A percentile compares a stretch with the other conserved stretches of the same genome.
These are phyloP conservation scores for Brachyhypopomus occidentalis DNA, from an alignment of 2,113 vertebrate genomes.

Conservation along the genomic window DNA sequence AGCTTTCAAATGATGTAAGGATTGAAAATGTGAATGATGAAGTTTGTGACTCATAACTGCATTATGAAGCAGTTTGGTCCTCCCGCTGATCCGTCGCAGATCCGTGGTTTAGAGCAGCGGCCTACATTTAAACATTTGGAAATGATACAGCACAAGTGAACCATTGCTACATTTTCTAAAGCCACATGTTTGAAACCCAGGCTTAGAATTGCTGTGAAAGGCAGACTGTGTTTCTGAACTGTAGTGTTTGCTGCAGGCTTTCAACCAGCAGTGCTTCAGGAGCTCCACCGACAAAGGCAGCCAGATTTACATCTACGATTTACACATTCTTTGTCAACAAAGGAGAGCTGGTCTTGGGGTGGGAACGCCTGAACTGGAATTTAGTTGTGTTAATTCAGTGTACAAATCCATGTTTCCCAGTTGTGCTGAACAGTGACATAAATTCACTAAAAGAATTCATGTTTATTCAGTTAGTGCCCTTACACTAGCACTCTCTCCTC, in stretches of 20 bases:
- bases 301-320: background rate
- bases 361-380: background rate
- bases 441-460: background rate
- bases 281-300: background rate
- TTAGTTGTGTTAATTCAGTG: background rate
- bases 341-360: too few relatives aligned
- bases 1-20: too few relatives aligned
- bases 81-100: too few relatives aligned
- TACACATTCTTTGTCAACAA: background rate
- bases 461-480: background rate
- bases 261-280: background rate
- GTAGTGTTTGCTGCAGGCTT: background rate
- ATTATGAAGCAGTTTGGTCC: too few relatives aligned
- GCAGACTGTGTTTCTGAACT: constrained; percentile 29
- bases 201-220: constrained; percentile 18
- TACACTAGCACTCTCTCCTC: background rate
- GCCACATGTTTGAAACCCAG: background rate
- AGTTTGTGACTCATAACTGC: too few relatives aligned
- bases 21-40: too few relatives aligned
- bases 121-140: too few relatives aligned
- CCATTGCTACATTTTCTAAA: background rate
- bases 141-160: too few relatives aligned
- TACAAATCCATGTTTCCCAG: background rate
- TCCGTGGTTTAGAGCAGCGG: too few relatives aligned
- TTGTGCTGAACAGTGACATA: background rate